phyloP scores from a whole-genome alignment of 2,797 vertebrate genomes.

The Anguilla anguilla region DNA sequence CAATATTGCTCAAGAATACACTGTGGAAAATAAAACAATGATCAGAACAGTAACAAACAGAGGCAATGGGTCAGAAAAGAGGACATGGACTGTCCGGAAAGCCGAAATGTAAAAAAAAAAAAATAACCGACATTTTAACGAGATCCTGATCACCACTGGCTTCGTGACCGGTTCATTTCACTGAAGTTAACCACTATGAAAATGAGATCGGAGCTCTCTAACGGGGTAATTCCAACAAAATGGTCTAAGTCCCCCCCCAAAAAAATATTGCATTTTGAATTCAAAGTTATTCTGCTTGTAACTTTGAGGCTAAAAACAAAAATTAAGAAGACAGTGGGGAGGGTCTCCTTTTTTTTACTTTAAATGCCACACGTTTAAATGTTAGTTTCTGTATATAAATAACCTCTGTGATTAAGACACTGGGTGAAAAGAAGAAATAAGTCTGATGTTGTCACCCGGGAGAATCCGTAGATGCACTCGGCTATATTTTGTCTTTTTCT shows the following conservation, averaged over 20 bases:
- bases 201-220: background rate
- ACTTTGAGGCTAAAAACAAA: too few species aligned
- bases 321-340: background rate
- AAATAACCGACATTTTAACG: background rate
- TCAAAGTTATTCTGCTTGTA: too few species aligned
- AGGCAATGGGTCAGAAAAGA: background rate
- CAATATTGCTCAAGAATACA: slow-evolving; percentile 6
- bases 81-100: background rate
- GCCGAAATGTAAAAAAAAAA: background rate
- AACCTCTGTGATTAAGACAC: background rate
- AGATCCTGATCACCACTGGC: background rate
- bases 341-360: background rate
- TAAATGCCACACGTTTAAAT: background rate
- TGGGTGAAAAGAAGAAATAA: background rate
- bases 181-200: background rate
- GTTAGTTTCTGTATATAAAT: slow-evolving; percentile 7
- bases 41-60: background rate
- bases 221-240: background rate
- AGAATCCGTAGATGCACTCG: background rate
- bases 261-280: background rate
- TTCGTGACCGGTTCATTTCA: background rate
- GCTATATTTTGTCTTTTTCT: background rate
- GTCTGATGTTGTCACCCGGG: background rate
- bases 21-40: background rate
- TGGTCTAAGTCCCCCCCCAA: background rate